Evolutionary conservation across 2,113 vertebrate species (phyloP), one percentile per base, ranked within the genome.

Genomic region (Halichoerus grypus): DNA sequence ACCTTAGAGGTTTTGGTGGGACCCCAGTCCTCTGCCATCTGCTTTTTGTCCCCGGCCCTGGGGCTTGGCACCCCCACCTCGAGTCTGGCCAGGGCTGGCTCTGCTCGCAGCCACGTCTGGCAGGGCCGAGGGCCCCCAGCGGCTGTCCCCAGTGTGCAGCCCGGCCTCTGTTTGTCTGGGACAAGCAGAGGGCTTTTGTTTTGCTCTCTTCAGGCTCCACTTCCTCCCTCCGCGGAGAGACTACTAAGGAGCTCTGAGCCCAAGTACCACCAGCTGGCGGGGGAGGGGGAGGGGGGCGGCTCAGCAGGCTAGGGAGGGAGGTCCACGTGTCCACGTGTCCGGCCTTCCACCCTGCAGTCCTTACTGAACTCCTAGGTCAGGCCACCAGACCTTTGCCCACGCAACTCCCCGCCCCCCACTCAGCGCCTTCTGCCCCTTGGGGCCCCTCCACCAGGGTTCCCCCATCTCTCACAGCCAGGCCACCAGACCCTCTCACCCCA

Each of bases 161-260:
- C 2, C 0, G 15, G 83, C n/a, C 69, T 36, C 67, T 53, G 77
- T 67, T 21, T 84, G 46, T 39, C 79, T n/a, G 81, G 65, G 65
- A 69, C 91, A 21, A 46, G 85, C 53, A 15, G 11, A 24, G 16
- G 42, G 87, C 72, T 77, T 77, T 53, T 82, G 51, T 77, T 79
- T 39, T 42, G 72, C 33, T 85, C 19, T 21, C 67, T 79, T 49
- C 22, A 2, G 95, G 26, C 49, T 49, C 36, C 24, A 28, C 88
- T 76, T 94, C 85, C 96, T 94, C 63, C 42, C 79, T 88, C 71
- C 19, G 67, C 42, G 88, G 94, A n/a, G 36, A 74, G 69, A 88
- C 91, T 97, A 81, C 76, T 92, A 18, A 95, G 83, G 90, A 82
- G 92, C 63, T 65, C 39, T 4, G 51, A 57, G 63, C 18, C 18